Evolutionary conservation across 2,888 invertebrate species (phyloP).

Genomic region (Altica lythri): DNA sequence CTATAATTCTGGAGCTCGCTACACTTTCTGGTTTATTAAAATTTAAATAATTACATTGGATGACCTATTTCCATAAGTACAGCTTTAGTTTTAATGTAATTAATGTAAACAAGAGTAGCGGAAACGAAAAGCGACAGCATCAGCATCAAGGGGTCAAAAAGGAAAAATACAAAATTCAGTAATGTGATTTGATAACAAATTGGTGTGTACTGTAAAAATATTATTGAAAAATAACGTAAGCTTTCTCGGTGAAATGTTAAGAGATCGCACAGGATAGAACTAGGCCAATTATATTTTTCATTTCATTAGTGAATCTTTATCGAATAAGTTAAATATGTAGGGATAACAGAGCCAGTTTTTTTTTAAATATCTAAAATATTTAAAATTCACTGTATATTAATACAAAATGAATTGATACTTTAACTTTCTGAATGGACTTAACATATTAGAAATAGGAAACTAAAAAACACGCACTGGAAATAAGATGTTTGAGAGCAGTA

Average conservation of each 20-base stretch:
- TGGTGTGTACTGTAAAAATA: constrained; percentile 36
- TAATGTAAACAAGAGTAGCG: constrained; percentile 22
- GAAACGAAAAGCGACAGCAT: constrained; percentile 10
- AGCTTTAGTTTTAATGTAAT: constrained; percentile 17
- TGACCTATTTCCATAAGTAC: constrained; percentile 3
- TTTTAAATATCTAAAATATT: too few species aligned
- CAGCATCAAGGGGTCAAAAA: constrained; percentile 21
- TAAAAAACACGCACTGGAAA: too few species aligned
- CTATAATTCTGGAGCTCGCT: neutral
- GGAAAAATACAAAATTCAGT: constrained; percentile 23
- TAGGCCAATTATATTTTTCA: neutral
- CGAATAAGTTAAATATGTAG: too few species aligned
- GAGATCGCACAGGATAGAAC: constrained; percentile 21
- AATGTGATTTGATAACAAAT: constrained; percentile 39
- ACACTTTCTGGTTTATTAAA: neutral
- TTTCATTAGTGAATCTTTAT: neutral
- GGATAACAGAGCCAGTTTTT: too few species aligned
- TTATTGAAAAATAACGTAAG: constrained; percentile 36
- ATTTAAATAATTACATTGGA: neutral
- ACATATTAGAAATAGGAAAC: too few species aligned
- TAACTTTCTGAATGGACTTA: too few species aligned
- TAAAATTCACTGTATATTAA: too few species aligned
- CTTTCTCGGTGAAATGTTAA: constrained; percentile 33
- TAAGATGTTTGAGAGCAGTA: too few species aligned
- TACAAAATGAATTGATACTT: too few species aligned